Evolutionary conservation across 1,140 invertebrate genomes (phyloP), one percentile per base, ranked within the genome.

Genomic region (Acromyrmex heyeri): DNA sequence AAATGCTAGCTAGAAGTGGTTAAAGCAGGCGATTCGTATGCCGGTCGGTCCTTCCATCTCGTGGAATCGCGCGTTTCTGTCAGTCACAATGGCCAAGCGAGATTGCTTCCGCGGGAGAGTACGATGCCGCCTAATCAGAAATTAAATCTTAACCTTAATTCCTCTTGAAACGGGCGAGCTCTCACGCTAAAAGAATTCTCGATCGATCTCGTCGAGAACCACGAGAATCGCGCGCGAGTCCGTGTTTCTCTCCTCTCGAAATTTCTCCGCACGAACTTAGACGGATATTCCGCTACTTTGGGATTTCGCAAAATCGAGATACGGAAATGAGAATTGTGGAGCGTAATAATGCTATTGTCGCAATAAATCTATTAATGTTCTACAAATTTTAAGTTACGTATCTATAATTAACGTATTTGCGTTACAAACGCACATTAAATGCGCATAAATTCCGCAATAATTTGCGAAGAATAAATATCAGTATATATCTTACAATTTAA

Each of bases 131-230:
- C 93, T 94, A 94, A 95, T 95, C 94, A 94, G 93, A 94, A 95
- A 95, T 95, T 94, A 95, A 94, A 95, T 94, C 93, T 94, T 93
- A 93, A 93, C 92, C 92, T 94, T 94, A 94, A 94, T 94, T 93
- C 90, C 89, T 90, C 73, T 85, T 86, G 90, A 91, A 91, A 91
- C 88, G 86, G 87, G 83, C 81, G 72, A 86, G 81, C 83, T 87
- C 83, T 87, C 72, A 72, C 75, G 79, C 82, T 82, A 78, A 81
- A 91, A 89, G 87, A 90, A 92, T 90, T 83, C 82, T 53, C 81
- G 67, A 91, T 91, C 86, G 88, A 92, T 92, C 79, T 83, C 88
- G 82, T 64, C 73, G 27, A 64, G 82, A 57, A 67, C 59, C 55
- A 55, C 62, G 30, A n/a, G 38, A 14, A 34, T 64, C 67, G 55